Percentiles rank a stretch among this genome's conserved stretches.
phyloP scores from a whole-genome alignment of 2,888 invertebrate genomes.

The Parnassius orleans region DNA sequence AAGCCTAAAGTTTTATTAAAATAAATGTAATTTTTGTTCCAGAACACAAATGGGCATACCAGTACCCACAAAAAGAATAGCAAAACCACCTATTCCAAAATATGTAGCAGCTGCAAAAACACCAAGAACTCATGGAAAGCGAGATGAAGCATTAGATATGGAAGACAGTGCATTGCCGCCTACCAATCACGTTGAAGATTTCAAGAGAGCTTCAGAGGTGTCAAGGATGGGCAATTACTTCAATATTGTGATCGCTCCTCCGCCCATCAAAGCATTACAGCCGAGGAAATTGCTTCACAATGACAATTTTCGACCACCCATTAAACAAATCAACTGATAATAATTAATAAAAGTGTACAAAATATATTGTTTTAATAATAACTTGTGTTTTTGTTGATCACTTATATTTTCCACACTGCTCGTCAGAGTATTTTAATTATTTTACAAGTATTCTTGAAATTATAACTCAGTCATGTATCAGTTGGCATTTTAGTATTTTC shows the following conservation, averaged over 20 bases:
- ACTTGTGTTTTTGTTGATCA: too few species aligned
- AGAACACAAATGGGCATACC: slow-evolving; percentile 78
- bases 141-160: slow-evolving; percentile 46
- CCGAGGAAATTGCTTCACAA: slow-evolving; percentile 60
- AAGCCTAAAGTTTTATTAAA: too few species aligned
- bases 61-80: slow-evolving; percentile 55
- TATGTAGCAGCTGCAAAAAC: slow-evolving; percentile 34
- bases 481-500: too few species aligned
- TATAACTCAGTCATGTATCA: too few species aligned
- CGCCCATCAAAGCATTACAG: slow-evolving; percentile 67
- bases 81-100: slow-evolving; percentile 40
- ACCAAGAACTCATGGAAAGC: slow-evolving; percentile 44
- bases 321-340: slow-evolving; percentile 43
- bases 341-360: slow-evolving; percentile 1
- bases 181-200: slow-evolving; percentile 46
- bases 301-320: slow-evolving; percentile 42
- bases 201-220: slow-evolving; percentile 55
- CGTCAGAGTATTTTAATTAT: too few species aligned
- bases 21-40: slow-evolving; percentile 34
- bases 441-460: too few species aligned
- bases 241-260: slow-evolving; percentile 73
- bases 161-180: slow-evolving; percentile 42
- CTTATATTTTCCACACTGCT: too few species aligned
- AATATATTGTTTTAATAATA: too few species aligned
- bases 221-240: slow-evolving; percentile 76